Evolutionary conservation across 2,797 vertebrate species (phyloP), one percentile per base, ranked within the genome.

Genomic region (Molossus molossus): DNA sequence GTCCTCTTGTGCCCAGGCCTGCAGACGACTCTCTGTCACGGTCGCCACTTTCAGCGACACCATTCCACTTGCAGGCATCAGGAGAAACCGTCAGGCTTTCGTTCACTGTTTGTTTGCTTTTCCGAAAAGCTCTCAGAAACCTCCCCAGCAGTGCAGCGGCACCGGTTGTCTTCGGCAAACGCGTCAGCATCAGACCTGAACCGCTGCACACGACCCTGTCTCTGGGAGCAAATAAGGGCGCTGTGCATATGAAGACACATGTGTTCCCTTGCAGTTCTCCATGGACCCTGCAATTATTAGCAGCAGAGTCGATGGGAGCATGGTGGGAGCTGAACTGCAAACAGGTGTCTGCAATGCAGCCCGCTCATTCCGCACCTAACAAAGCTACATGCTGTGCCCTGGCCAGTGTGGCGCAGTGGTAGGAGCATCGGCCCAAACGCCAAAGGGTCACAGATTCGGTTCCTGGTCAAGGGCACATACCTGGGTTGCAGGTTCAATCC

Each of bases 81-180:
- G 17, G 7, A 33, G 21, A 79, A 0, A 0, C 77, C 77, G 37
- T 69, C 80, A 21, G 0, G 0, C 15, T 94, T 96, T 82, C 33
- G 20, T 21, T 77, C 94, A 90, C 81, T 33, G 55, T 50, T 18
- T 33, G 55, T 50, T 18, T 85, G 86, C 65, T 9, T 92, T 77
- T 53, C n/a, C 1, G 4, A 45, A 45, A 45, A 5, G 3, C 27
- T 14, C 0, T 62, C 45, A 69, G 0, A 0, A 0, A 4, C n/a
- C 94, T 80, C 92, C 62, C 1, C 72, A 86, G 0, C n/a, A 45
- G n/a, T 60, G 7, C 14, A 64, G 45, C 50, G 20, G 15, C 33
- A 48, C 45, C 9, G 23, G 8, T 69, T 62, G 12, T 76, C 62
- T 94, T 88, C 13, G 62, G 37, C 23, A 77, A 91, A 82, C 91